Evolutionary conservation across 1,140 invertebrate species (phyloP).

Genomic region (Drosophila nasuta): DNA sequence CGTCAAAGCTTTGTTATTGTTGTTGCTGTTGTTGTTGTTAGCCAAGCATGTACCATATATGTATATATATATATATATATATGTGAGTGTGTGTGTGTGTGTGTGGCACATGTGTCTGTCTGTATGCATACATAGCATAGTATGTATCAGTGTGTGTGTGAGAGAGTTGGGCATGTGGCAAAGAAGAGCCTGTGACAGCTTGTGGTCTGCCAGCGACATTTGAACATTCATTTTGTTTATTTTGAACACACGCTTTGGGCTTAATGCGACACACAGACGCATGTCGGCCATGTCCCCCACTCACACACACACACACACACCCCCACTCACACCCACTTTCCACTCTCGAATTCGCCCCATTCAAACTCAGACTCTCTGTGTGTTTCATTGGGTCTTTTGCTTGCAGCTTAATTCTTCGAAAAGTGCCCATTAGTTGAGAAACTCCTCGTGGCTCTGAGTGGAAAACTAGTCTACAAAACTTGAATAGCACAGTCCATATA

Average conservation of each 20-base stretch:
- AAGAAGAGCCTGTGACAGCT: constrained; percentile 72
- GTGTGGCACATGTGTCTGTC: constrained; percentile 7
- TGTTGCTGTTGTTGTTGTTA: constrained; percentile 35
- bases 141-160: constrained; percentile 3
- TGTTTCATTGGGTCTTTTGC: constrained; percentile 2
- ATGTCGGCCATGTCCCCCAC: constrained; percentile 7
- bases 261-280: constrained; percentile 59
- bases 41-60: constrained; percentile 40
- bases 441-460: background rate
- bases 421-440: constrained; percentile 18
- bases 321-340: background rate
- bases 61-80: constrained; percentile 13
- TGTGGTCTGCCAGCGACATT: constrained; percentile 79
- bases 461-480: background rate
- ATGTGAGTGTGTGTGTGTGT: background rate
- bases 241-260: constrained; percentile 65
- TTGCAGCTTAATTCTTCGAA: constrained; percentile 9
- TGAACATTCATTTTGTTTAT: constrained; percentile 79
- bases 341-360: background rate
- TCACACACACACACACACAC: background rate
- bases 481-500: background rate
- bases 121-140: constrained; percentile 13
- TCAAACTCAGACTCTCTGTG: background rate
- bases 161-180: constrained; percentile 36
- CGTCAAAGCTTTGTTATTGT: constrained; percentile 74